Evolutionary conservation across 2,888 invertebrate genomes (phyloP), one percentile per base, ranked within the genome.

Genomic region (Morpho helenor): DNA sequence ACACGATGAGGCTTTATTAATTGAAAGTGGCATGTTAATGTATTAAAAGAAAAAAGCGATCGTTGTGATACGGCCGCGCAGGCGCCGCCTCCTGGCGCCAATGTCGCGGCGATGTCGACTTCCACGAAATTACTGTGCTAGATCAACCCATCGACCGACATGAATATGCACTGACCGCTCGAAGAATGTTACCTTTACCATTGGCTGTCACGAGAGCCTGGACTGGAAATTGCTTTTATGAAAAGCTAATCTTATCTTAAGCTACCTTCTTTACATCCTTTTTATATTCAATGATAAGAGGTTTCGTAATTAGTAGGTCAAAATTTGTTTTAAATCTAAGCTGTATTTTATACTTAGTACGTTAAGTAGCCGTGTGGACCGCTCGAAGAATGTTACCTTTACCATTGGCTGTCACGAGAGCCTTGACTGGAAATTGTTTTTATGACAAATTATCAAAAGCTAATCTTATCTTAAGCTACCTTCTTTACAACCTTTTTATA

Each of bases 41-140:
- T 65, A 66, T 74, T 56, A 56, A 69, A 78, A 84, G 84, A 77
- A 80, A 79, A 61, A 52, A 41, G 74, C 67, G 69, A 72, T 62
- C 68, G 78, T 70, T 74, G 76, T 70, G 76, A 68, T 73, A 72
- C 68, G 70, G 70, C 62, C 69, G 72, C 64, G 63, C 71, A 68
- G 87, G 87, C 87, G 88, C 88, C 85, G 76, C 61, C 64, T 66
- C 64, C 60, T 80, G 88, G 88, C 88, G 88, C 88, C 88, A 74
- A 54, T 56, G 71, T 67, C 69, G 75, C 71, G 72, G 62, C 73
- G 74, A 64, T 71, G 75, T 69, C 75, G 74, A 80, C 73, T 88
- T 89, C 87, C 85, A 82, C 82, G 87, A 88, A 88, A 65, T 67
- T 61, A 66, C 76, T 67, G 73, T 65, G 75, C 76, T 9, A n/a